Conservation (phyloP, 2,113 vertebrate genomes). For the Ailuropoda melanoleuca region DNA sequence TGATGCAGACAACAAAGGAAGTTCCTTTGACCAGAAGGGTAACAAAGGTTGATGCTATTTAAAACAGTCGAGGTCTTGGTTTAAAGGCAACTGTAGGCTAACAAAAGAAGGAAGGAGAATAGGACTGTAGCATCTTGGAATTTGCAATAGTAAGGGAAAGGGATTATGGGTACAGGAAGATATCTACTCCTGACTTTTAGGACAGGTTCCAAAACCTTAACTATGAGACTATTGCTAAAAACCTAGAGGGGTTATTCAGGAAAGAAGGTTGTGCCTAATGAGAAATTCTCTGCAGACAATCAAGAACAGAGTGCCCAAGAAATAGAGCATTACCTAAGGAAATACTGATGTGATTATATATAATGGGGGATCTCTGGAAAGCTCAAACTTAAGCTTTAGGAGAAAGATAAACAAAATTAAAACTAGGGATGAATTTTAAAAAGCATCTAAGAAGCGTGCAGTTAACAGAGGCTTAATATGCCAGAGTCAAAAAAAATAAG, state of each 20-base stretch:
- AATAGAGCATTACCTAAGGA: background rate
- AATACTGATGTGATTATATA: background rate
- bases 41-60: background rate
- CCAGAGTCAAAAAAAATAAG: background rate
- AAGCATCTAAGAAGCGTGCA: background rate
- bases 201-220: background rate
- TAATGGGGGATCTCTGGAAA: background rate
- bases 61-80: background rate
- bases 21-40: background rate
- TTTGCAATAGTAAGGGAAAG: background rate
- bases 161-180: background rate
- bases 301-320: background rate
- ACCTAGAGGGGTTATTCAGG: background rate
- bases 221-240: background rate
- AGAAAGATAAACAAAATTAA: constrained; percentile 27
- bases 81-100: background rate
- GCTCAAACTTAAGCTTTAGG: background rate
- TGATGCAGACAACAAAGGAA: background rate
- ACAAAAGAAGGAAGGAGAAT: background rate
- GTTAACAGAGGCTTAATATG: constrained; percentile 23
- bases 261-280: background rate
- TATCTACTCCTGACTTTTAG: background rate
- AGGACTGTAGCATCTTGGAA: background rate
- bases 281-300: background rate
- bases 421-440: constrained; percentile 2